Evolutionary conservation across 1,140 invertebrate genomes (phyloP), one percentile per base, ranked within the genome.

Genomic region (Ceratina australensis): DNA sequence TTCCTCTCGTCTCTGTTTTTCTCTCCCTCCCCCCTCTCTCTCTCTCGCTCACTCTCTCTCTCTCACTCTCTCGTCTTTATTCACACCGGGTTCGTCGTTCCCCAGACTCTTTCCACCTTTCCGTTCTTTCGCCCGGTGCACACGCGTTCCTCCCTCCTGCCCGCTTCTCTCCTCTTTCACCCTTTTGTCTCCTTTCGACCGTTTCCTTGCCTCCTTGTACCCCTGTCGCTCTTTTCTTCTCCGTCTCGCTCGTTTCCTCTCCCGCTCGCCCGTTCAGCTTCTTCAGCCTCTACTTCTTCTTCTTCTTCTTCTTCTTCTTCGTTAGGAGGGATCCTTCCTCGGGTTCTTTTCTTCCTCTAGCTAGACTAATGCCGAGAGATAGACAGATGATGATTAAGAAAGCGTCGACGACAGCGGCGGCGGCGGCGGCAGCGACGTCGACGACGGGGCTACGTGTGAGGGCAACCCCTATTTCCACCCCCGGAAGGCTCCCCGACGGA

Each of bases 381-480:
- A 90, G 91, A 91, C 91, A 89, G 90, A 92, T 91, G 91, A 92
- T 92, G 91, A 92, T 92, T 92, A 92, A 92, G 91, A 92, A 91
- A 92, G 88, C 91, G 88, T 79, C 78, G 33, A 42, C 33, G 33
- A 42, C 33, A 42, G 33, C 33, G 33, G 33, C 33, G 33, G 33
- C 33, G 33, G 33, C 33, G 33, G 10, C 33, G 33, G 7, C 33
- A 10, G 7, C 33, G 33, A 42, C 33, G 33, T 42, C 33, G 33
- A 42, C 33, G 33, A 42, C 33, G 33, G 33, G 33, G 80, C 85
- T 90, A 91, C 84, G 84, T 80, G 81, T 83, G 86, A 85, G 78
- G 78, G 83, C 82, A 83, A 42, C 33, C 33, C 33, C 33, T 42
- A 42, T 42, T 42, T 42, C 33, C 33, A 42, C 33, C 33, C 33